These are phyloP conservation scores for Calidris pugnax DNA, from an alignment of 2,113 vertebrate species.

Conservation along the genomic window DNA sequence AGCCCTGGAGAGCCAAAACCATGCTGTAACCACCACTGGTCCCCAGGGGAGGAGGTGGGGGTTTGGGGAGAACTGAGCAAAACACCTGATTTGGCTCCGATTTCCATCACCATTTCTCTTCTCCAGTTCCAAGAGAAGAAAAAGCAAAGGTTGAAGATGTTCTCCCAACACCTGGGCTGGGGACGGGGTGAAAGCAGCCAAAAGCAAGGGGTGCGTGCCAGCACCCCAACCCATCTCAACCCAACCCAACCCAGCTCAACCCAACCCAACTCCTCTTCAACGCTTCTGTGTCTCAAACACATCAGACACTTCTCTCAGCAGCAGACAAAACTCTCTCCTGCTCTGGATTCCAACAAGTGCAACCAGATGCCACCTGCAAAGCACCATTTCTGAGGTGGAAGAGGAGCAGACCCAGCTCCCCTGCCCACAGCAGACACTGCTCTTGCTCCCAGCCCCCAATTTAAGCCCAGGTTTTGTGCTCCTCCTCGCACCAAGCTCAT, in stretches of 20 bases:
- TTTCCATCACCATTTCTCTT: neutral
- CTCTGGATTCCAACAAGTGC: neutral
- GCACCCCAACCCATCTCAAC: neutral
- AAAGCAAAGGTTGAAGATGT: neutral
- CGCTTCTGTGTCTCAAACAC: neutral
- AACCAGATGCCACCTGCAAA: neutral
- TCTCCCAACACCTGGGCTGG: neutral
- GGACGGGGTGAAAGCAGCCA: neutral
- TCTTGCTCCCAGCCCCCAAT: neutral
- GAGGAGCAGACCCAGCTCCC: neutral
- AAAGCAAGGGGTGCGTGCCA: neutral
- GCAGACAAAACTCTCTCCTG: neutral
- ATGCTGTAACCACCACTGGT: fast-evolving
- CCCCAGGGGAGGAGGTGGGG: fast-evolving
- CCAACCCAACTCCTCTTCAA: neutral
- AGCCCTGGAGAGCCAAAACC: neutral
- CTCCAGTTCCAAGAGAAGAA: neutral
- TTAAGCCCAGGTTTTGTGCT: neutral
- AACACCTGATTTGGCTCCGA: fast-evolving
- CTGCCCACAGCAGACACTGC: fast-evolving
- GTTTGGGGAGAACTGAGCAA: neutral
- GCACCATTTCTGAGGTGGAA: fast-evolving
- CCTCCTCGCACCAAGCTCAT: neutral
- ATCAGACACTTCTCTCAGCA: neutral
- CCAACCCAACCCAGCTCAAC: no score